A percentile compares a stretch with the other conserved stretches of the same genome.
phyloP scores from a whole-genome alignment of 2,113 vertebrate genomes.

The Hippopotamus amphibius region DNA sequence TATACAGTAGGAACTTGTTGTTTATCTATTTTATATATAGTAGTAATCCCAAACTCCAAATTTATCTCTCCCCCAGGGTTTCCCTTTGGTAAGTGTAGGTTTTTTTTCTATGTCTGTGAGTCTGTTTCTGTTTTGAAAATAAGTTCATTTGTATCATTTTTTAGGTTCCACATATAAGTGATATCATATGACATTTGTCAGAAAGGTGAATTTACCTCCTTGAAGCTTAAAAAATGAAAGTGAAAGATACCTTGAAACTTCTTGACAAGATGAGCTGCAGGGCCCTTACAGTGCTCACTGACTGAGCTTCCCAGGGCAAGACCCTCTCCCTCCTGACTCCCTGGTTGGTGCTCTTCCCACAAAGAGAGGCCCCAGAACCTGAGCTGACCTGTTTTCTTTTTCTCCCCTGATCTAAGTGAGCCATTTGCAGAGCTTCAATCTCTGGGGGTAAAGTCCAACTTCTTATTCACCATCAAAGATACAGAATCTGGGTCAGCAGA shows the following conservation, averaged over 20 bases:
- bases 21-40: too few species aligned
- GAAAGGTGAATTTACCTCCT: slow-evolving; percentile 3
- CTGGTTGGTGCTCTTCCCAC: neutral
- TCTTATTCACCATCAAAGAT: slow-evolving; percentile 52
- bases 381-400: neutral
- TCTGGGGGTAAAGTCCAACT: slow-evolving; percentile 25
- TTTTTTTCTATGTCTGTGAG: too few species aligned
- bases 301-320: neutral
- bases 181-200: too few species aligned
- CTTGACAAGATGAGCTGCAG: neutral
- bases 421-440: slow-evolving; percentile 40
- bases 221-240: slow-evolving; percentile 24
- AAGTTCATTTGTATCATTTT: too few species aligned
- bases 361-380: neutral
- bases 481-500: slow-evolving; percentile 67
- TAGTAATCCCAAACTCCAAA: too few species aligned
- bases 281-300: neutral
- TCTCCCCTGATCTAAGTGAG: neutral
- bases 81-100: too few species aligned
- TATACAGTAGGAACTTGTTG: too few species aligned
- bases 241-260: neutral
- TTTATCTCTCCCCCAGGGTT: too few species aligned
- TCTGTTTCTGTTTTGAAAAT: too few species aligned
- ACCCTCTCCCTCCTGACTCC: neutral
- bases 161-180: too few species aligned